Percentiles rank a stretch among this genome's conserved stretches.
These are phyloP conservation scores for Ectropis grisescens DNA, from an alignment of 1,140 invertebrate species.

Conservation along the genomic window DNA sequence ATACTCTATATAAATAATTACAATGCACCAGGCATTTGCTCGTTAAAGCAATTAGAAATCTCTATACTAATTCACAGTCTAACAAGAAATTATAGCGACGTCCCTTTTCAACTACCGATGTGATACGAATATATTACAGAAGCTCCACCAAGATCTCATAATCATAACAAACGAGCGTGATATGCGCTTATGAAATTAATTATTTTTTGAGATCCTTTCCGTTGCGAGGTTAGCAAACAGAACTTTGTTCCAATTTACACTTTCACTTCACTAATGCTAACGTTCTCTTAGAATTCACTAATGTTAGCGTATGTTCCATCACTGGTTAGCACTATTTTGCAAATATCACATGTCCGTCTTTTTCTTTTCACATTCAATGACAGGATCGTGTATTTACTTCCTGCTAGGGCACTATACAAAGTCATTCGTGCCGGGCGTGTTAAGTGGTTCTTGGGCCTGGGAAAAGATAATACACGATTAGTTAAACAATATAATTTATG, in stretches of 20 bases:
- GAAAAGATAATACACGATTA: slow-evolving; percentile 45
- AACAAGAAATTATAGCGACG: slow-evolving; percentile 25
- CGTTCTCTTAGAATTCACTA: slow-evolving; percentile 27
- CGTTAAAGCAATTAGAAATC: slow-evolving; percentile 27
- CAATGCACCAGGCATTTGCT: slow-evolving; percentile 41
- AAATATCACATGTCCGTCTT: slow-evolving; percentile 61
- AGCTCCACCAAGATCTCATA: slow-evolving; percentile 22
- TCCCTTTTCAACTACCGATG: slow-evolving; percentile 22
- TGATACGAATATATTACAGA: slow-evolving; percentile 31
- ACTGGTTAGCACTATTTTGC: slow-evolving; percentile 54
- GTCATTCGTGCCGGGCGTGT: slow-evolving; percentile 79
- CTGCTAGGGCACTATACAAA: slow-evolving; percentile 71
- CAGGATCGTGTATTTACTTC: slow-evolving; percentile 60
- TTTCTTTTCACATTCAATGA: slow-evolving; percentile 65
- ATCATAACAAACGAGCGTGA: slow-evolving; percentile 5
- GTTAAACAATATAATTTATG: slow-evolving; percentile 1
- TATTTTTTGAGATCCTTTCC: slow-evolving; percentile 43
- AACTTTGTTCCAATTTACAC: slow-evolving; percentile 35
- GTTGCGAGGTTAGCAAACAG: slow-evolving; percentile 26
- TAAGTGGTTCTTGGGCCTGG: slow-evolving; percentile 81
- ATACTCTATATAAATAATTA: slow-evolving; percentile 44
- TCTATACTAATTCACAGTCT: slow-evolving; percentile 42
- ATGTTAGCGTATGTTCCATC: slow-evolving; percentile 38
- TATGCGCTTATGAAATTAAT: slow-evolving; percentile 10
- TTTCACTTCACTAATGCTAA: slow-evolving; percentile 45